Base-by-base conservation (phyloP, 2,888 invertebrate genomes). In the Meiosimyza decipiens region DNA sequence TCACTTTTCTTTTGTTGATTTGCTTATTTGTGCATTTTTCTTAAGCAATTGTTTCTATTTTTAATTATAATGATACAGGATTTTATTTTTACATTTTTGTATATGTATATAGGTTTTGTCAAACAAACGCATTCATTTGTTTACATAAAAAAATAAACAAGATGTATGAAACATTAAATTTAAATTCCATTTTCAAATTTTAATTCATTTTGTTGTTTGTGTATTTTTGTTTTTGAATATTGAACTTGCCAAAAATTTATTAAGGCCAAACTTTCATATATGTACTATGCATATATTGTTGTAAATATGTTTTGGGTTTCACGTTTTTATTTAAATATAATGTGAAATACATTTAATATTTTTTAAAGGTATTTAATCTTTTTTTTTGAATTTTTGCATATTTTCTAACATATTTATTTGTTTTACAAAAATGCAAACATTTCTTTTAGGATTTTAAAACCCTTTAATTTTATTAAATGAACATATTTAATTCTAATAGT, bases 301-400 rank as follows among this genome's bases (percentile, higher is more conserved):
- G 28, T 65, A 47, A 40, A 40, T 52, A 49, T 62, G n/a, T 49
- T 49, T 55, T 64, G 63, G 50, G 57, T 40, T 69, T 70, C 49
- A 71, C 40, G 70, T 76, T 71, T n/a, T 73, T 57, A 60, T 50
- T 73, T 13, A 65, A 63, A 63, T 68, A 71, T 68, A 72, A 60
- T 59, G 62, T 28, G 71, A 55, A 62, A 66, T 54, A 69, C 40
- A 18, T 51, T 69, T 22, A 60, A 67, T 22, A 52, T 52, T 54
- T 71, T 52, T 71, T 11, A 47, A n/a, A 62, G 33, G n/a, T n/a
- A n/a, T n/a, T n/a, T 65, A 54, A 64, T 47, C 22, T 73, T 63
- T 66, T 50, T 33, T 72, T 72, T 67, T n/a, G 47, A 49, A 69
- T 70, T 33, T 33, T 49, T 75, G 68, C 74, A 76, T 79, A 76